These are phyloP conservation scores for Salminus brasiliensis DNA, from an alignment of 2,113 vertebrate genomes.

Conservation along the genomic window DNA sequence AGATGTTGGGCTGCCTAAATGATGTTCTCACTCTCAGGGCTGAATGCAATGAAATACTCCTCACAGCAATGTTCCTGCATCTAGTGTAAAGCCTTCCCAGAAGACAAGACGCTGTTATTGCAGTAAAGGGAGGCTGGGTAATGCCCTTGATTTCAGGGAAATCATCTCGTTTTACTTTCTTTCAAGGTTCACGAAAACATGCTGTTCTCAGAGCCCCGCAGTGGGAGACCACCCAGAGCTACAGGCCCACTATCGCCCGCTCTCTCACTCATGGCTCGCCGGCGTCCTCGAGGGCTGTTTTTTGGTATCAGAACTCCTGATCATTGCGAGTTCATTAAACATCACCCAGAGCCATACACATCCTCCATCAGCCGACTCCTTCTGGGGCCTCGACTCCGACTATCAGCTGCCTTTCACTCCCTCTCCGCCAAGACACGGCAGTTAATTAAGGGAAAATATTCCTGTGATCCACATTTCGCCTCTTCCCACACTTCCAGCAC, in stretches of 20 bases:
- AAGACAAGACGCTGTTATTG: no score
- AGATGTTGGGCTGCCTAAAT: no score
- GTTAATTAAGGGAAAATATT: background rate
- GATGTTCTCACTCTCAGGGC: no score
- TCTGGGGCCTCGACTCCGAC: background rate
- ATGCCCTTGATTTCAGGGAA: no score
- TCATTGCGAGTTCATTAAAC: constrained; percentile 46
- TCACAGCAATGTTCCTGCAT: no score
- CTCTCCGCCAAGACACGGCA: background rate
- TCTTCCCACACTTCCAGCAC: background rate
- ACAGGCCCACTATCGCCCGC: background rate
- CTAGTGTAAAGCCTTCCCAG: background rate
- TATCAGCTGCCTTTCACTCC: background rate
- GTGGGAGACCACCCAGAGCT: constrained; percentile 11
- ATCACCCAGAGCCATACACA: constrained; percentile 29
- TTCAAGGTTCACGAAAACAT: no score
- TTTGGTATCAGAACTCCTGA: constrained; percentile 23
- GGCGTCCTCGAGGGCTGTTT: constrained; percentile 27
- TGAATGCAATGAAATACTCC: no score
- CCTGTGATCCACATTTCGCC: background rate
- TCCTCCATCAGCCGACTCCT: background rate
- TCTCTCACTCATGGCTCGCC: background rate
- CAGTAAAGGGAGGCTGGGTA: no score
- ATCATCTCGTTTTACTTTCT: no score
- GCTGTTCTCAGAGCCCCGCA: background rate